A percentile compares a stretch with the other conserved stretches of the same genome.
phyloP scores from a whole-genome alignment of 2,888 invertebrate species.

The Nysson spinosus region DNA sequence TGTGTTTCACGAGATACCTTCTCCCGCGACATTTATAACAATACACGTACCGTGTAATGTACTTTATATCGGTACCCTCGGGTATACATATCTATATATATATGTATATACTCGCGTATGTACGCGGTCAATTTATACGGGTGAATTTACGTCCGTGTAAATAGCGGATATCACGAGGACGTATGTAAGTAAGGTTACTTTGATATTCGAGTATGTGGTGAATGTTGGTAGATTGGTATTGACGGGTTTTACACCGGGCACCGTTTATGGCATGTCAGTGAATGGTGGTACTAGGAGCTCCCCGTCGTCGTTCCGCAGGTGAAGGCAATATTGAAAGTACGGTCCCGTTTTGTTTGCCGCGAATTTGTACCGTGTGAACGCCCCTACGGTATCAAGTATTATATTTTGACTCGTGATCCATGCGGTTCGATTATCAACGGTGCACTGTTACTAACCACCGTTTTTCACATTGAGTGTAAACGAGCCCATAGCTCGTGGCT shows the following conservation, averaged over 20 bases:
- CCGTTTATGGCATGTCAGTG: slow-evolving; percentile 22
- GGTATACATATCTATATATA: too few species aligned
- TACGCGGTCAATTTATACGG: too few species aligned
- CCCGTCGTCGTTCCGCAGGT: slow-evolving; percentile 56
- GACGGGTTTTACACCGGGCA: slow-evolving; percentile 5
- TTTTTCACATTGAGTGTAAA: slow-evolving; percentile 35
- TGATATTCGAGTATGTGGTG: neutral
- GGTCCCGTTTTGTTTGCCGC: slow-evolving; percentile 68
- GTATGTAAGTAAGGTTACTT: neutral
- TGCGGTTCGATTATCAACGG: slow-evolving; percentile 1
- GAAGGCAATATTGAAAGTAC: slow-evolving; percentile 70
- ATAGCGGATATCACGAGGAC: slow-evolving; percentile 38
- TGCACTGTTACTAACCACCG: neutral
- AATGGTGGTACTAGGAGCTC: slow-evolving; percentile 25
- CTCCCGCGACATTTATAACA: too few species aligned
- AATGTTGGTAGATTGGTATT: slow-evolving; percentile 5
- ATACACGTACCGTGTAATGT: too few species aligned
- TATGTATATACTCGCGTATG: too few species aligned
- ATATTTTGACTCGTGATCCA: slow-evolving; percentile 24
- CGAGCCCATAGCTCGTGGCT: slow-evolving; percentile 2
- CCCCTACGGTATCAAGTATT: slow-evolving; percentile 20
- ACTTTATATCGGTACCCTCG: too few species aligned
- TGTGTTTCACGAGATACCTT: too few species aligned
- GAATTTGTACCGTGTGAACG: slow-evolving; percentile 65
- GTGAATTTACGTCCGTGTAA: too few species aligned